phyloP scores from a whole-genome alignment of 2,797 vertebrate genomes.

The Spinibarbus caldwelli region DNA sequence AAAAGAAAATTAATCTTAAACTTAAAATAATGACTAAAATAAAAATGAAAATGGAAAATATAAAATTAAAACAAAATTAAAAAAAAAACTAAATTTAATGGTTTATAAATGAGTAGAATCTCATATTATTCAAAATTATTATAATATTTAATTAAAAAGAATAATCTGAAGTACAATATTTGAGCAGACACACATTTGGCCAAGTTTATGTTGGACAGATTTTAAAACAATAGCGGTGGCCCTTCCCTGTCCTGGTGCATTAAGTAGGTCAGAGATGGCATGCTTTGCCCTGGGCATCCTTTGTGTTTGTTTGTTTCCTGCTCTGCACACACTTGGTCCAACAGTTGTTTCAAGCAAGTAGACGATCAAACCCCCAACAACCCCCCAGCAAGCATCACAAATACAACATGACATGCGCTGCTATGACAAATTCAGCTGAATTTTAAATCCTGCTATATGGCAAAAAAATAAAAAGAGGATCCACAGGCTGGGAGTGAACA shows the following conservation, averaged over 20 bases:
- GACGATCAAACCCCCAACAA: constrained; percentile 65
- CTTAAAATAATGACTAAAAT: too few species aligned
- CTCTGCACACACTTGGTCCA: constrained; percentile 55
- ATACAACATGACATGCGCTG: constrained; percentile 68
- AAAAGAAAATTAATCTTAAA: neutral
- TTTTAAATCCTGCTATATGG: constrained; percentile 41
- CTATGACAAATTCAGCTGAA: constrained; percentile 68
- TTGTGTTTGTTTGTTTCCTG: constrained; percentile 48
- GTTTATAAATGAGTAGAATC: too few species aligned
- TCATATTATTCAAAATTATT: too few species aligned
- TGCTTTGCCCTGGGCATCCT: constrained; percentile 64
- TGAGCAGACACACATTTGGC: neutral
- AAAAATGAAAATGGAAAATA: neutral
- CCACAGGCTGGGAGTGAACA: constrained; percentile 18
- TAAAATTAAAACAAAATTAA: too few species aligned
- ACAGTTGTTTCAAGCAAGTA: constrained; percentile 72
- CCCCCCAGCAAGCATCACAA: constrained; percentile 56
- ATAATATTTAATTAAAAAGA: neutral
- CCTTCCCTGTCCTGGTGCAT: constrained; percentile 57
- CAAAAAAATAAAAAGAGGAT: neutral
- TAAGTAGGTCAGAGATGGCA: constrained; percentile 75
- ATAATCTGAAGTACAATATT: neutral
- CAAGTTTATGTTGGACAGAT: constrained; percentile 29
- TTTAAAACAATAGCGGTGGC: constrained; percentile 54
- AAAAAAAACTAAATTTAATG: too few species aligned